phyloP scores from a whole-genome alignment of 2,888 invertebrate species.

The Ramazzottius varieornatus region DNA sequence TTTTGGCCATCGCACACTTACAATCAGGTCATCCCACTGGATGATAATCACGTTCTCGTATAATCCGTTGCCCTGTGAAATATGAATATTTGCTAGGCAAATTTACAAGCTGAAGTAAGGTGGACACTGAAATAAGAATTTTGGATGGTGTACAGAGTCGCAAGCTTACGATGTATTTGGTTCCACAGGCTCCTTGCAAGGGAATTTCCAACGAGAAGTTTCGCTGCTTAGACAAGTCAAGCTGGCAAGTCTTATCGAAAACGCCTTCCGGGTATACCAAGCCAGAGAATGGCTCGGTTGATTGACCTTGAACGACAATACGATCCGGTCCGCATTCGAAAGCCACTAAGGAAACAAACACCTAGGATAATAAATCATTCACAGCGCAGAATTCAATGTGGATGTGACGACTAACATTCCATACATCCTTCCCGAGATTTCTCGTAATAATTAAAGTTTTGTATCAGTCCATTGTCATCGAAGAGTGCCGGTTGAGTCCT shows the following conservation, averaged over 20 bases:
- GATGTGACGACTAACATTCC: background rate
- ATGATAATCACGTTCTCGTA: background rate
- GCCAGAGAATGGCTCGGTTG: slow-evolving; percentile 1
- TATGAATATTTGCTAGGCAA: background rate
- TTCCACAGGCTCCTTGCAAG: background rate
- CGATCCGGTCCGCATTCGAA: slow-evolving; percentile 1
- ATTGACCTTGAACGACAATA: background rate
- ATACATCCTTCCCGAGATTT: background rate
- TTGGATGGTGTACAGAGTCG: too few species aligned
- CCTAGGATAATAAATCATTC: too few species aligned
- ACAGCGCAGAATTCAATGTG: background rate
- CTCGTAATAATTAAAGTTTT: background rate
- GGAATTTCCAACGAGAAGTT: background rate
- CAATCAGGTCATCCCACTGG: slow-evolving; percentile 3
- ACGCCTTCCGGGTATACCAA: background rate
- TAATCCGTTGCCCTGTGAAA: background rate
- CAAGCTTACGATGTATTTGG: background rate
- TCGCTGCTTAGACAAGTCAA: background rate
- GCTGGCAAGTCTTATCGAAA: background rate
- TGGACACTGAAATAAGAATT: background rate
- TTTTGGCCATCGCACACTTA: too few species aligned
- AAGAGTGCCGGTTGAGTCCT: background rate
- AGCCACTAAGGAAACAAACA: background rate
- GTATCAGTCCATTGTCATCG: background rate
- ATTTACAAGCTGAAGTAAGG: too few species aligned